Percentiles rank a stretch among this genome's conserved stretches.
phyloP scores from a whole-genome alignment of 2,797 vertebrate species.

The Eleutherodactylus coqui region DNA sequence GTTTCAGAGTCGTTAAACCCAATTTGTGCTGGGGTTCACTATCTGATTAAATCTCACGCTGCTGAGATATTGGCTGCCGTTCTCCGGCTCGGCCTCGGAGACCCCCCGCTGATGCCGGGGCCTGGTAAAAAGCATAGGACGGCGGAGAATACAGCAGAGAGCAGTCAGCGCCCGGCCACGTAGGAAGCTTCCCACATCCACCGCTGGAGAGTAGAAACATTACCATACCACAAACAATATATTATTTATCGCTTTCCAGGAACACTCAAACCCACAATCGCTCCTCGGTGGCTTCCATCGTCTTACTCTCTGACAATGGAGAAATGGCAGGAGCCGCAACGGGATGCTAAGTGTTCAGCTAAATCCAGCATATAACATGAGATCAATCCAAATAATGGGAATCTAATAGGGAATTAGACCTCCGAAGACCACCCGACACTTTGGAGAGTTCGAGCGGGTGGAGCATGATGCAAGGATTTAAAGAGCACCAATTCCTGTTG shows the following conservation, averaged over 20 bases:
- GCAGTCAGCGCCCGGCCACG: neutral
- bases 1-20: neutral
- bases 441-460: neutral
- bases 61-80: conserved; percentile 12
- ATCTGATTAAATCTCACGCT: conserved; percentile 8
- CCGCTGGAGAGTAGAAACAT: neutral
- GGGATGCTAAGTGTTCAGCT: neutral
- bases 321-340: neutral
- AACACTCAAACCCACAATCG: conserved; percentile 20
- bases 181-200: neutral
- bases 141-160: neutral
- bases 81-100: too few species aligned
- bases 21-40: neutral
- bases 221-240: conserved; percentile 7
- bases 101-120: neutral
- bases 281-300: neutral
- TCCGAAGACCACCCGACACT: neutral
- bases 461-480: neutral
- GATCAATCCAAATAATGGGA: neutral
- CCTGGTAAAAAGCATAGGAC: conserved; percentile 13
- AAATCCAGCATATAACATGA: neutral
- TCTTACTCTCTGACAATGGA: neutral
- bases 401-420: neutral
- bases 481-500: too few species aligned
- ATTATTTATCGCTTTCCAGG: conserved; percentile 36